Percentiles rank a stretch among this genome's conserved stretches.
Evolutionary conservation across 1,140 invertebrate genomes (phyloP).

Genomic region (Zaprionus nigranus): DNA sequence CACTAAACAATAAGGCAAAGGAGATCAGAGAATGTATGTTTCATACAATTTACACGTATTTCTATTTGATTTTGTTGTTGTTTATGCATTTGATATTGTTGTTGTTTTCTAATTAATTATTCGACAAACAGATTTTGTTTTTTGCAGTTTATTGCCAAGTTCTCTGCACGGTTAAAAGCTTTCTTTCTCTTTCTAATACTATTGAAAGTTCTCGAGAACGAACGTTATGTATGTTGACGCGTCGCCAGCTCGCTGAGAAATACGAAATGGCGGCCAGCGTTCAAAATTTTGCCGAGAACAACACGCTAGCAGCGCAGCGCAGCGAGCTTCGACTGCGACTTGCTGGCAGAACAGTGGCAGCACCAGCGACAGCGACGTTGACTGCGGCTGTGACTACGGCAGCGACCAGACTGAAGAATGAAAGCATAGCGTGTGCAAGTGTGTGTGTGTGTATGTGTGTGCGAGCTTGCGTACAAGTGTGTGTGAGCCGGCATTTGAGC

Average conservation of each 20-base stretch:
- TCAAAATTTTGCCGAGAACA: conserved; percentile 72
- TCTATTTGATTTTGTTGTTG: too few relatives aligned
- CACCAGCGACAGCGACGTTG: conserved; percentile 28
- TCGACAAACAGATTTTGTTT: conserved; percentile 18
- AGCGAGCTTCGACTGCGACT: conserved; percentile 11
- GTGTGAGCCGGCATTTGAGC: conserved; percentile 66
- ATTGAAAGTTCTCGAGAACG: conserved; percentile 46
- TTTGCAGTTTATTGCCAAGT: conserved; percentile 9
- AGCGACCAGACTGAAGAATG: conserved; percentile 45
- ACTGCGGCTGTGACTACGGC: conserved; percentile 27
- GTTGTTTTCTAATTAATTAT: conserved; percentile 2
- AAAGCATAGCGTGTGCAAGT: conserved; percentile 42
- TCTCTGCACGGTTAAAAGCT: conserved; percentile 44
- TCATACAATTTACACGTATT: neutral
- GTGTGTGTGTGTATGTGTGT: conserved; percentile 31
- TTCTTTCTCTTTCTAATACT: conserved; percentile 48
- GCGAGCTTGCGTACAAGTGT: conserved; percentile 25
- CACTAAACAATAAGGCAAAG: conserved; percentile 45
- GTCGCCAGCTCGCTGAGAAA: conserved; percentile 74
- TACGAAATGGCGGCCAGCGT: conserved; percentile 61
- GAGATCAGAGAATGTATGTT: conserved; percentile 29
- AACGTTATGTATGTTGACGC: conserved; percentile 43
- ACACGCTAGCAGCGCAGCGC: conserved; percentile 35
- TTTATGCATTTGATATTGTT: too few relatives aligned
- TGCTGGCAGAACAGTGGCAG: conserved; percentile 27